Evolutionary conservation across 1,140 invertebrate species (phyloP).

Genomic region (Caenorhabditis briggsae): DNA sequence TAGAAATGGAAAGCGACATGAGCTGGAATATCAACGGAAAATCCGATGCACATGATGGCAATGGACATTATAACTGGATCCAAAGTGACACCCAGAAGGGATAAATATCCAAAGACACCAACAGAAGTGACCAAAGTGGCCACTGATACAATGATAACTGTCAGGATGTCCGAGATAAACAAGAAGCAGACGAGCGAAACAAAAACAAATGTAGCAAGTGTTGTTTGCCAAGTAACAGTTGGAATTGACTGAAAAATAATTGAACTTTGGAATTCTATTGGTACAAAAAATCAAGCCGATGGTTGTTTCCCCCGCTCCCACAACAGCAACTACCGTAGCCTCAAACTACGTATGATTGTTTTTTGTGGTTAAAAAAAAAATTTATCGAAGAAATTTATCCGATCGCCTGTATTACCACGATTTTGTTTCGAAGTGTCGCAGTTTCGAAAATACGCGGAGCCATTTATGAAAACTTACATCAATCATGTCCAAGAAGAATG

Average conservation of each 20-base stretch:
- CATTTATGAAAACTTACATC: constrained; percentile 57
- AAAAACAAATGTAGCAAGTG: constrained; percentile 75
- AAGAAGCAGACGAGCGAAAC: constrained; percentile 77
- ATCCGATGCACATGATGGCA: constrained; percentile 78
- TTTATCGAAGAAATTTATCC: no score
- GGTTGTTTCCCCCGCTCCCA: no score
- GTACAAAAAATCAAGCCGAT: no score
- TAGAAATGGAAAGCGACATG: constrained; percentile 72
- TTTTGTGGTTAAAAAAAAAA: no score
- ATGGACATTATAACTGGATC: constrained; percentile 78
- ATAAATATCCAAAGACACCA: constrained; percentile 77
- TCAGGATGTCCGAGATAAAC: constrained; percentile 77
- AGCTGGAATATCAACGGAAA: constrained; percentile 72
- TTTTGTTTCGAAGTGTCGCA: no score
- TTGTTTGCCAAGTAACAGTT: constrained; percentile 75
- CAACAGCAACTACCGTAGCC: no score
- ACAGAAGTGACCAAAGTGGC: constrained; percentile 74
- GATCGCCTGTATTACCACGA: no score
- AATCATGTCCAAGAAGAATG: constrained; percentile 72
- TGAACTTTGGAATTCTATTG: no score
- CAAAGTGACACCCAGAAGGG: constrained; percentile 75
- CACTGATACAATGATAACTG: constrained; percentile 74
- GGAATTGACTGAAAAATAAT: constrained; percentile 66
- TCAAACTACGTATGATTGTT: no score
- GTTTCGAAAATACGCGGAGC: background rate